Evolutionary conservation across 2,797 vertebrate species (phyloP), one percentile per base, ranked within the genome.

Genomic region (Enteromius anoplus): DNA sequence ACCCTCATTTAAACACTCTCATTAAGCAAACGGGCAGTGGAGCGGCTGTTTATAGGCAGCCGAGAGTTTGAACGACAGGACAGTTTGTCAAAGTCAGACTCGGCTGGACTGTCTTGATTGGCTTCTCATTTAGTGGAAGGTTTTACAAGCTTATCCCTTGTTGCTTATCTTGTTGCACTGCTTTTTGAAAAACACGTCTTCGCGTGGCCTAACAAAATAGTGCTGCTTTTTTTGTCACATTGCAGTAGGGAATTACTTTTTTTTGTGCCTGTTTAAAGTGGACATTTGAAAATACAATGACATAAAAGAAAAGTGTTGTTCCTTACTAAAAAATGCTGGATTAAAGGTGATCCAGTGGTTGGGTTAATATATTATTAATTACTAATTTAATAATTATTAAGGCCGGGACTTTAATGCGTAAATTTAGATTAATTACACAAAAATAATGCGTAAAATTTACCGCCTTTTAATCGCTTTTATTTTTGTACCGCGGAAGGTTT

Each of bases 1-100:
- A 95, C 90, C n/a, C 87, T 64, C 65, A 51, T 87, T 91, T 86
- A 83, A 85, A 79, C 23, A 37, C 87, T 78, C 84, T 89, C 85
- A 88, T 90, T 90, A 88, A 69, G 49, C 81, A 55, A 83, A 75
- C 75, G 82, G 81, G 88, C 85, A 45, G 87, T 79, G 85, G 90
- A 90, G 91, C 90, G 85, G 83, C 90, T 87, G 91, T 88, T 82
- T 58, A 73, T 72, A 73, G 55, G 21, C 45, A 29, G 60, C n/a
- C 21, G 62, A 47, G 78, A 70, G 68, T 73, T 58, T 88, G 84
- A 87, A 80, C 68, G 82, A 82, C 87, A 77, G 75, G 72, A 75
- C 75, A 79, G 85, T 88, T 88, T 85, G 75, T 86, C 87, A 82
- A 82, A 80, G 71, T 81, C 80, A 80, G 19, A 12, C 75, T 75